Evolutionary conservation across 2,797 vertebrate genomes (phyloP), one percentile per base, ranked within the genome.

Genomic region (Intellagama lesueurii): DNA sequence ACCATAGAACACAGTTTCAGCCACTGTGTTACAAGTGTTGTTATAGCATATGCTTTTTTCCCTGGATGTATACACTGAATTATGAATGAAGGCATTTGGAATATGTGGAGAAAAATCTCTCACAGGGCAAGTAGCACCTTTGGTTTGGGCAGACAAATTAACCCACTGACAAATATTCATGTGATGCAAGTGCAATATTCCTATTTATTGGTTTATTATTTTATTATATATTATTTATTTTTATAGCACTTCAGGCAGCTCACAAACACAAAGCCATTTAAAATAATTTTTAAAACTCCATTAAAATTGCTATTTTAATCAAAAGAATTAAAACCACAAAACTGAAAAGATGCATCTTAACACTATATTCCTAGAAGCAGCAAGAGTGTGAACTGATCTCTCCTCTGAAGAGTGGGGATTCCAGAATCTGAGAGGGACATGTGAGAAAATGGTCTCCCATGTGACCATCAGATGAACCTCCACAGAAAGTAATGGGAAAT

Each of bases 31-130:
- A 44, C n/a, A 78, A 68, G 14, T 81, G 32, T 19, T 72, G 40
- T 56, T 80, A n/a, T 80, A 52, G 52, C 44, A 72, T 28, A 17
- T 30, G 28, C 40, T 80, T 79, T 32, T 44, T 32, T 5, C 14
- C 12, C 68, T 32, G 49, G 64, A n/a, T 28, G 77, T 77, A 77
- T 66, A 44, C 52, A 66, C 60, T 75, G 30, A 76, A 85, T 85
- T 85, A 76, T 87, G 30, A 87, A 87, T 87, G 30, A 80, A 47
- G 26, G 24, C 30, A 60, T 49, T 66, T 68, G 85, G 85, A 47
- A 14, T 49, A 30, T 68, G 28, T 49, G 30, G 56, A 86, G 30
- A 86, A 44, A 77, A 86, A 66, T 40, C 7, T 77, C 4, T 77
- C 26, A 77, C 35, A 19, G 28, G 73, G 35, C 73, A 78, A 86